Conservation (phyloP, 1,140 invertebrate genomes). For the Oedothorax gibbosus region DNA sequence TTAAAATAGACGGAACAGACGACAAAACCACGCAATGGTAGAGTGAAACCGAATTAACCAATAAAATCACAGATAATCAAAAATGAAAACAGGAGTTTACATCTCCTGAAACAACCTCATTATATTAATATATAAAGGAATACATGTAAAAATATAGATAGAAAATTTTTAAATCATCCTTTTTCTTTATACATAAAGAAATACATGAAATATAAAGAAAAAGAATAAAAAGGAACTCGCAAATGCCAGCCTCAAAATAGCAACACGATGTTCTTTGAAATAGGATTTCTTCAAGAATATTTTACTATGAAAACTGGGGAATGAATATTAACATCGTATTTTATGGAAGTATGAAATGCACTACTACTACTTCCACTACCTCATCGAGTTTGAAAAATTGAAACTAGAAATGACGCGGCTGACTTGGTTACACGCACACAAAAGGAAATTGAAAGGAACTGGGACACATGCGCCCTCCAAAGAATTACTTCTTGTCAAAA, state of each 20-base stretch:
- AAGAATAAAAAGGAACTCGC: slow-evolving; percentile 8
- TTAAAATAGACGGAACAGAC: too few species aligned
- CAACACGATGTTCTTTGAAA: slow-evolving; percentile 27
- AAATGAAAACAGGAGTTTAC: too few species aligned
- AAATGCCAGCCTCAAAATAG: background rate
- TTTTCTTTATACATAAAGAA: slow-evolving; percentile 18
- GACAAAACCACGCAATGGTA: too few species aligned
- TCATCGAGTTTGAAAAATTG: background rate
- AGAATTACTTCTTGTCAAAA: too few species aligned
- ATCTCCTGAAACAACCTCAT: too few species aligned
- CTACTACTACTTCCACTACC: background rate
- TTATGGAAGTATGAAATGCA: slow-evolving; percentile 8
- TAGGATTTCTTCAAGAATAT: slow-evolving; percentile 7
- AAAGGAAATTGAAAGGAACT: too few species aligned
- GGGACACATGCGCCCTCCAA: too few species aligned
- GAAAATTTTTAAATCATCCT: slow-evolving; percentile 8
- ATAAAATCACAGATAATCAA: too few species aligned
- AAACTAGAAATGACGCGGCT: slow-evolving; percentile 13
- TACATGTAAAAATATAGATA: too few species aligned
- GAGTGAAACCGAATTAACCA: too few species aligned
- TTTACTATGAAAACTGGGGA: background rate
- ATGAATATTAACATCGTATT: slow-evolving; percentile 41
- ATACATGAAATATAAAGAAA: slow-evolving; percentile 27
- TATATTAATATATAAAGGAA: too few species aligned
- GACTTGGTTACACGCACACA: background rate